A percentile compares a stretch with the other conserved stretches of the same genome.
Evolutionary conservation across 2,797 vertebrate species (phyloP).

Genomic region (Kryptolebias ocellatus): DNA sequence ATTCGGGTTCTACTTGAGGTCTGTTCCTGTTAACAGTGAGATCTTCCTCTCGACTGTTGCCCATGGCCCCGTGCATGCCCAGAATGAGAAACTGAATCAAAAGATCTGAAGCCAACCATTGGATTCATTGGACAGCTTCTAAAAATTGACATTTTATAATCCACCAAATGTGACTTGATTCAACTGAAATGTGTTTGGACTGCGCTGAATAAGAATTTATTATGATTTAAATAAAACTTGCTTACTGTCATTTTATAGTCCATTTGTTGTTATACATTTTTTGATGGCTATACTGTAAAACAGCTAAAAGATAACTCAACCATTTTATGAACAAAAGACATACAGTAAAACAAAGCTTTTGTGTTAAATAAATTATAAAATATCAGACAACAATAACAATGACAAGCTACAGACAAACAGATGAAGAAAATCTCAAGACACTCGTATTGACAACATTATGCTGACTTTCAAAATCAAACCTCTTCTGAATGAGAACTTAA

Average conservation of each 20-base stretch:
- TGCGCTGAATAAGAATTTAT: not conserved
- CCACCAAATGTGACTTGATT: not conserved
- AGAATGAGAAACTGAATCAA: not conserved
- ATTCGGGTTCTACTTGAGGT: not conserved
- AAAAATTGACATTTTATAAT: not conserved
- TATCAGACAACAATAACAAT: not conserved
- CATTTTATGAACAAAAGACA: not conserved
- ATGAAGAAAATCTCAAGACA: not conserved
- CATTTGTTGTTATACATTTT: not conserved
- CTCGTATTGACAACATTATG: not conserved
- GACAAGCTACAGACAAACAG: not conserved
- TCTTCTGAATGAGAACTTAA: constrained; percentile 19
- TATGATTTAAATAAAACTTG: not conserved
- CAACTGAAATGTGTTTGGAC: not conserved
- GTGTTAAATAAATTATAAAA: not conserved
- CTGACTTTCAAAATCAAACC: constrained; percentile 10
- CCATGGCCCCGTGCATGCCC: too few species aligned
- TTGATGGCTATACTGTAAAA: not conserved
- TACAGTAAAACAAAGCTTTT: too few species aligned
- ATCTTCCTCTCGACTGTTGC: constrained; percentile 2
- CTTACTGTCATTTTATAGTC: not conserved
- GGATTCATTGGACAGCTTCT: not conserved
- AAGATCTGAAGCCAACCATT: not conserved
- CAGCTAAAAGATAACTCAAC: not conserved
- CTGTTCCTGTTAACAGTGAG: not conserved